Evolutionary conservation across 2,888 invertebrate genomes (phyloP), one percentile per base, ranked within the genome.

Genomic region (Drosophila emarginata): DNA sequence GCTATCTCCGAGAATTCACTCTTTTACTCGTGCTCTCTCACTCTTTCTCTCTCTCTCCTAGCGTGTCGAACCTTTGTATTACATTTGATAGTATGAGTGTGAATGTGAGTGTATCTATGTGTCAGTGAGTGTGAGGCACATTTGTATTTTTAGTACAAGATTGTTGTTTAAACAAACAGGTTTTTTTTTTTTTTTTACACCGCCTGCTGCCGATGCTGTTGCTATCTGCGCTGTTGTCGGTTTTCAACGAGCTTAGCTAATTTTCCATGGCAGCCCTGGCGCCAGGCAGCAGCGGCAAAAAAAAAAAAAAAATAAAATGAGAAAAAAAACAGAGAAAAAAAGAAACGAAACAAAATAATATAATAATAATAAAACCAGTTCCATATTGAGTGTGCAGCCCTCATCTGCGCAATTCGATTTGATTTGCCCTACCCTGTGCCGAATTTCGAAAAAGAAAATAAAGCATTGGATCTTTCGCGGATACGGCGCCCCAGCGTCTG

Each of bases 81-180:
- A 18, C 62, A 32, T 32, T 32, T 32, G 11, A 9, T 32, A 32
- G 56, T 56, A 18, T 66, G 57, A 58, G 45, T 26, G 26, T 23
- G n/a, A n/a, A n/a, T 66, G 40, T 45, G 39, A 51, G 45, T 75
- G 60, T 67, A 50, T 66, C 9, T 4, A 12, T 45, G 45, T 45
- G 45, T 45, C 11, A 4, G 45, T 45, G 45, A 45, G 67, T 56
- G 74, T 69, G 75, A 67, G 74, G 79, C 45, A 45, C 79, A 75
- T 85, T 85, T 81, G 86, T 84, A 84, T 84, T 84, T 84, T 88
- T 84, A 87, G 84, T 84, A 84, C 87, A 84, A 88, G 87, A 84
- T 88, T 84, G 88, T 84, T 84, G 88, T 84, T 84, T 84, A 84
- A 84, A 84, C 88, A 84, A 84, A 84, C 84, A 84, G 84, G 84